Conservation (phyloP, 2,797 vertebrate genomes). For the Potorous gilbertii region DNA sequence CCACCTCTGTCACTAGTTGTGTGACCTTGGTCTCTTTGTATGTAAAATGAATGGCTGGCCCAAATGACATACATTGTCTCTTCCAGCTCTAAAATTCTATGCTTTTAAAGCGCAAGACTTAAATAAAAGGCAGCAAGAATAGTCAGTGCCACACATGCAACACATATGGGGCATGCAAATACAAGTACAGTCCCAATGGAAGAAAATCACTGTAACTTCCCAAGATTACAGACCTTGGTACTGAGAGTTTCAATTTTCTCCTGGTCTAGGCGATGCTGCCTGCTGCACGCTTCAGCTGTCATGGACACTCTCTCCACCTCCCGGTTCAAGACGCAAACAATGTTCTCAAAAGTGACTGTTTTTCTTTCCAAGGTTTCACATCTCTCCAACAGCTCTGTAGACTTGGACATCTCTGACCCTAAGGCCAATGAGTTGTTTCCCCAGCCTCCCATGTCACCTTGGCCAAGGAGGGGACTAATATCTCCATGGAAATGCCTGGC, state of each 20-base stretch:
- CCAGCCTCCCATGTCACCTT: slow-evolving; percentile 83
- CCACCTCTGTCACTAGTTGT: not conserved
- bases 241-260: slow-evolving; percentile 93
- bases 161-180: not conserved
- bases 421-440: slow-evolving; percentile 78
- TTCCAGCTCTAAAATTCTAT: not conserved
- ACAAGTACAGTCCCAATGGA: not conserved
- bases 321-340: slow-evolving; percentile 95
- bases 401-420: slow-evolving; percentile 55
- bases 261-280: slow-evolving; percentile 93
- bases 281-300: slow-evolving; percentile 89
- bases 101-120: not conserved
- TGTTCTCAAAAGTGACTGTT: slow-evolving; percentile 93
- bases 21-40: not conserved
- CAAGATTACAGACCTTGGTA: slow-evolving; percentile 87
- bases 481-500: slow-evolving; percentile 73
- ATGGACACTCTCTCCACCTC: slow-evolving; percentile 93
- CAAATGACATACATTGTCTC: not conserved
- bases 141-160: not conserved
- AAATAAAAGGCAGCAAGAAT: not conserved
- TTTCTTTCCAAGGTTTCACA: slow-evolving; percentile 92
- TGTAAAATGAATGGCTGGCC: not conserved
- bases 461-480: slow-evolving; percentile 85
- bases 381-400: slow-evolving; percentile 87
- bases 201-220: not conserved